A percentile compares a stretch with the other conserved stretches of the same genome.
Conservation (phyloP, 1,140 invertebrate species). For the Camponotus vicinus region DNA sequence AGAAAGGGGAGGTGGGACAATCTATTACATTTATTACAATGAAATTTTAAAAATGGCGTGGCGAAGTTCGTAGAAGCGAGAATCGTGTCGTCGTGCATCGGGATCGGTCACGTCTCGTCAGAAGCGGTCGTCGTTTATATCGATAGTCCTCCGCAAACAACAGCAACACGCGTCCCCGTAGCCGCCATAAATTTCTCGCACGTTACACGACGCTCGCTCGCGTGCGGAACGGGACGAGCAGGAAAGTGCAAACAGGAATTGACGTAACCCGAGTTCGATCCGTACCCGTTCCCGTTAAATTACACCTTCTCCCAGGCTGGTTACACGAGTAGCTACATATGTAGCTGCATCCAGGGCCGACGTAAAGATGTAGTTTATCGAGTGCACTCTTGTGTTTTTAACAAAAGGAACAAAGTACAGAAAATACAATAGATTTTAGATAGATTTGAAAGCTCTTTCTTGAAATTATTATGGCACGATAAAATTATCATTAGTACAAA, state of each 20-base stretch:
- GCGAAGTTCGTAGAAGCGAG: not conserved
- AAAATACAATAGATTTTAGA: not conserved
- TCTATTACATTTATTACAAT: not conserved
- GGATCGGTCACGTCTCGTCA: constrained; percentile 48
- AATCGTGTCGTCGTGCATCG: not conserved
- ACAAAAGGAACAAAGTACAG: too few relatives aligned
- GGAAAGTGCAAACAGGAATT: constrained; percentile 74
- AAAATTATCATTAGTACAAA: not conserved
- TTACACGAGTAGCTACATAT: constrained; percentile 66
- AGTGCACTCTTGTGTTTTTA: not conserved
- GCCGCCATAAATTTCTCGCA: constrained; percentile 56
- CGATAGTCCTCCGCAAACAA: constrained; percentile 49
- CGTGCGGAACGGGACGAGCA: constrained; percentile 34
- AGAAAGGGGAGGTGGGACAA: too few relatives aligned
- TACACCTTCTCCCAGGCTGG: constrained; percentile 69
- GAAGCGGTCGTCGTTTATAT: constrained; percentile 23
- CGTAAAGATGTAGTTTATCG: not conserved
- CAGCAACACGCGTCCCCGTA: constrained; percentile 13
- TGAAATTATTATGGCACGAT: not conserved
- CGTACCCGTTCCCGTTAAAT: constrained; percentile 74
- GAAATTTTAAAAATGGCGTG: not conserved
- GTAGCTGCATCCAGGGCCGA: constrained; percentile 34
- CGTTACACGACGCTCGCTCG: constrained; percentile 36
- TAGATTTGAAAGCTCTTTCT: too few relatives aligned
- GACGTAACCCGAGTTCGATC: constrained; percentile 73